A percentile compares a stretch with the other conserved stretches of the same genome.
Evolutionary conservation across 1,140 invertebrate species (phyloP).

Genomic region (Lepidurus couesii): DNA sequence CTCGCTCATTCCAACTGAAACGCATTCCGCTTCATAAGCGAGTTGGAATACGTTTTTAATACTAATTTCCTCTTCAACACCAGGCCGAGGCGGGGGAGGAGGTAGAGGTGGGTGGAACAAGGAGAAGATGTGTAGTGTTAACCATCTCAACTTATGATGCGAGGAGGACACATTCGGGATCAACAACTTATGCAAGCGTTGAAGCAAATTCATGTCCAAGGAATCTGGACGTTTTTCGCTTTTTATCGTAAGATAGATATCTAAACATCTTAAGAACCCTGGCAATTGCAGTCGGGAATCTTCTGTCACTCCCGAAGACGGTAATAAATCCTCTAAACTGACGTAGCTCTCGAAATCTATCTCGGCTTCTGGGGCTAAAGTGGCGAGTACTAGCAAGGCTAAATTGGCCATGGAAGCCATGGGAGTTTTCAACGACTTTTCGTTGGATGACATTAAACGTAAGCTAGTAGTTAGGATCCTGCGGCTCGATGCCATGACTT

Average conservation of each 20-base stretch:
- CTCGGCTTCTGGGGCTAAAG: constrained; percentile 7
- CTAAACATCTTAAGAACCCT: neutral
- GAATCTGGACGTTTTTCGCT: neutral
- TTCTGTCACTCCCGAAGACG: neutral
- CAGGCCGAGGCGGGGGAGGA: constrained; percentile 35
- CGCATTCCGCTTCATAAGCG: constrained; percentile 63
- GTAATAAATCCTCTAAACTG: neutral
- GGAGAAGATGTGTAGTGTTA: constrained; percentile 64
- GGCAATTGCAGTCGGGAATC: neutral
- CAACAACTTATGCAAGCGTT: constrained; percentile 41
- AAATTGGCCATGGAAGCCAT: neutral
- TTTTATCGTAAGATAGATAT: neutral
- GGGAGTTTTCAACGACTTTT: neutral
- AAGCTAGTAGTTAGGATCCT: neutral
- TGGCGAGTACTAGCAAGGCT: neutral
- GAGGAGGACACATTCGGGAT: constrained; percentile 39
- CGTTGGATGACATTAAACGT: too few species aligned
- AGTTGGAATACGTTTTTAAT: constrained; percentile 54
- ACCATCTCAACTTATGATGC: constrained; percentile 53
- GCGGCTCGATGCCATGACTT: constrained; percentile 38
- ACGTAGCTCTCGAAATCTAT: neutral
- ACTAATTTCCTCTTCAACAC: constrained; percentile 42
- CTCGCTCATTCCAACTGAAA: constrained; percentile 59
- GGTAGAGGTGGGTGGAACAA: constrained; percentile 53
- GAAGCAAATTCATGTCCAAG: constrained; percentile 37